Conservation (phyloP, 2,113 vertebrate genomes). For the Xenus cinereus region DNA sequence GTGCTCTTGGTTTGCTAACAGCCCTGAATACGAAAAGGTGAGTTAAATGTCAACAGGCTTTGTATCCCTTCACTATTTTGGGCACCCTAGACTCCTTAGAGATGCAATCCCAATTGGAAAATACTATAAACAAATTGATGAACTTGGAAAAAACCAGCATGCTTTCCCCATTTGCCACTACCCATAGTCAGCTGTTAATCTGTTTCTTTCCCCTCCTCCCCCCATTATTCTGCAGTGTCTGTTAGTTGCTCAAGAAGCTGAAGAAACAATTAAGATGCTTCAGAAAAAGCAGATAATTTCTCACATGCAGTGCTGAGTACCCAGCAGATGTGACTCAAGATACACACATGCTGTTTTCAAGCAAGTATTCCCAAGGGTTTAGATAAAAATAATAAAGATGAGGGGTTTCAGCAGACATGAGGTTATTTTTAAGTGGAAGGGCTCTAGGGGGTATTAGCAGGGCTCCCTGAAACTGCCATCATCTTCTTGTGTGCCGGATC, state of each 20-base stretch:
- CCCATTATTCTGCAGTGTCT: background rate
- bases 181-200: background rate
- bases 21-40: background rate
- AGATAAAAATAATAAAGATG: constrained; percentile 31
- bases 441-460: background rate
- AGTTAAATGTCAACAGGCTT: background rate
- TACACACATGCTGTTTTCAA: constrained; percentile 31
- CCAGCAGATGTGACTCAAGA: constrained; percentile 30
- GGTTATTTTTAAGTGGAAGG: constrained; percentile 27
- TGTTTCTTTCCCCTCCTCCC: background rate
- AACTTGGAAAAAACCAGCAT: background rate
- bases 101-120: background rate
- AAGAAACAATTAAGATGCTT: constrained; percentile 37
- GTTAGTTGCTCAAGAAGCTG: background rate
- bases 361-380: constrained; percentile 3
- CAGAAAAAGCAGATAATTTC: constrained; percentile 29
- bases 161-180: background rate
- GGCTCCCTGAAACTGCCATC: background rate
- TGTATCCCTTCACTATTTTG: background rate
- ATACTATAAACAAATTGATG: background rate
- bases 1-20: background rate
- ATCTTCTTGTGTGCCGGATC: background rate
- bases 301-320: background rate
- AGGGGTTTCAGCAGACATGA: background rate
- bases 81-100: background rate